Evolutionary conservation across 2,888 invertebrate species (phyloP), one percentile per base, ranked within the genome.

Genomic region (Sericinus montela): DNA sequence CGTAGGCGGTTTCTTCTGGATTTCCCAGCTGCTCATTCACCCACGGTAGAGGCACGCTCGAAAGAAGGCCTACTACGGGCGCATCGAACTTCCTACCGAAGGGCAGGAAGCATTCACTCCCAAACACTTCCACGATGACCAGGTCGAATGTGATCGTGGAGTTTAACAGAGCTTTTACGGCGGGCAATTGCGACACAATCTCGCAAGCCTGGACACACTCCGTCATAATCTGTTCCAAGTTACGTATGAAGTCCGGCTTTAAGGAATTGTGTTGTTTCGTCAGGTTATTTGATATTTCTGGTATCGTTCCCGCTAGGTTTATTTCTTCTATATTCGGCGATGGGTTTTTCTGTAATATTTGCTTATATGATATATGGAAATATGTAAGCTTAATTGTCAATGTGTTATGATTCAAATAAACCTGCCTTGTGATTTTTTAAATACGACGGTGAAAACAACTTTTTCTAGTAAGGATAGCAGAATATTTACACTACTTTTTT

Each of bases 31-130:
- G 84, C 25, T 88, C 86, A 48, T 88, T 86, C 4, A 88, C 78
- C 91, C 91, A 92, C 0, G 91, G 91, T 34, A 91, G 65, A 4
- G 89, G 81, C 0, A 89, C 84, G 52, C 90, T 91, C 0, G 90
- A 90, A 1, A 90, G 77, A 1, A 89, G 69, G 1, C 90, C 90
- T 1, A 92, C 79, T 0, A 90, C 79, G 0, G 91, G 91, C 1
- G 90, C 86, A 44, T 85, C 76, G 46, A 91, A 89, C 56, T 82
- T 75, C 55, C 82, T 75, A 0, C 89, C 91, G 13, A 91, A 80
- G 0, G 91, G 91, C 16, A 91, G 74, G 49, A 91, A 89, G 53
- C 91, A 91, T 57, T 91, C 91, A 13, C 89, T 86, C 6, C 89
- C 90, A 54, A 91, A 92, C 3, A 91, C 81, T 69, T 88, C 88